Percentiles rank a stretch among this genome's conserved stretches.
phyloP scores from a whole-genome alignment of 2,113 vertebrate genomes.

The Ammodytes dubius region DNA sequence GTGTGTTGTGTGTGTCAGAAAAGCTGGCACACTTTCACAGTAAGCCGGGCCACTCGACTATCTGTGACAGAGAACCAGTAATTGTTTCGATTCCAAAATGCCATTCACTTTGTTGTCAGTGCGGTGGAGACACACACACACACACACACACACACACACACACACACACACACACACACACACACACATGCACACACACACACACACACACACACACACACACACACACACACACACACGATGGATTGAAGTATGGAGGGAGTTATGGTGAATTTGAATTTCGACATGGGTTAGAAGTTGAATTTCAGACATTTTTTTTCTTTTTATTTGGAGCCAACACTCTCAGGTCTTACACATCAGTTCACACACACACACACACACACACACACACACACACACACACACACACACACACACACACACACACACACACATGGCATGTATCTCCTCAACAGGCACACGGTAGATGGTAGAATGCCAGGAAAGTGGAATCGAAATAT shows the following conservation, averaged over 20 bases:
- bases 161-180: too few species aligned
- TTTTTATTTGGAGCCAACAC: neutral
- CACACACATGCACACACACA: too few species aligned
- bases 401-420: conserved; percentile 2
- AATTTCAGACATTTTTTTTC: conserved; percentile 1
- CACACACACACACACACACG: conserved; percentile 7
- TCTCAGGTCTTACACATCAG: neutral
- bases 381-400: conserved; percentile 12
- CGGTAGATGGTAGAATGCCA: too few species aligned
- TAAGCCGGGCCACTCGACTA: conserved; percentile 47
- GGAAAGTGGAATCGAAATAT: too few species aligned
- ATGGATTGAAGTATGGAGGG: conserved; percentile 57
- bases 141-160: too few species aligned
- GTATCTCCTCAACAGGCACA: neutral
- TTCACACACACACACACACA: neutral
- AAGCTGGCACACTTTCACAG: conserved; percentile 70
- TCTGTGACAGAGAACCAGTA: conserved; percentile 60
- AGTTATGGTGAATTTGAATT: conserved; percentile 55
- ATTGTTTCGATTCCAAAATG: conserved; percentile 71
- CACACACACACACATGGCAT: too few species aligned
- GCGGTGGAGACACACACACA: neutral
- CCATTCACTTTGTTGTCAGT: conserved; percentile 67
- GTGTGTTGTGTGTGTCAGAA: conserved; percentile 37
- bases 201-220: too few species aligned
- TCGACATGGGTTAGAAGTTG: conserved; percentile 18